A percentile compares a stretch with the other conserved stretches of the same genome.
Evolutionary conservation across 1,140 invertebrate species (phyloP).

Genomic region (Drosophila ercepeae): DNA sequence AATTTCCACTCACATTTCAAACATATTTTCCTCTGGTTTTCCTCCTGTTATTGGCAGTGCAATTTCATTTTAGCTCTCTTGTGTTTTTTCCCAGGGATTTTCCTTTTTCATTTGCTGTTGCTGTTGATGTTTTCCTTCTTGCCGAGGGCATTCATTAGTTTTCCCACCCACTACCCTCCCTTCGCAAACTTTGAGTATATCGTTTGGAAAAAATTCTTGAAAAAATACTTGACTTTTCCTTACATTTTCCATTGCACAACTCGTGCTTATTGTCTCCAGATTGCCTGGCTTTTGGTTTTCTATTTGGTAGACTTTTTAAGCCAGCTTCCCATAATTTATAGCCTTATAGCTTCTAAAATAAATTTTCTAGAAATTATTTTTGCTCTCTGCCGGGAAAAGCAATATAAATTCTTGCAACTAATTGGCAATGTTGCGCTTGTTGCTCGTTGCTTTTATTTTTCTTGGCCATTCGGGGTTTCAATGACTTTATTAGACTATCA

Average conservation of each 20-base stretch:
- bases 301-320: slow-evolving; percentile 30
- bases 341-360: slow-evolving; percentile 72
- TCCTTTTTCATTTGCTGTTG: slow-evolving; percentile 19
- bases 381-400: slow-evolving; percentile 37
- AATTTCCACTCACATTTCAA: slow-evolving; percentile 51
- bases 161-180: background rate
- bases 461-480: slow-evolving; percentile 29
- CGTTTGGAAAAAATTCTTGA: slow-evolving; percentile 27
- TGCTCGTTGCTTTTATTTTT: background rate
- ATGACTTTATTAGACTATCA: slow-evolving; percentile 68
- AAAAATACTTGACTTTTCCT: slow-evolving; percentile 32
- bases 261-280: slow-evolving; percentile 63
- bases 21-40: slow-evolving; percentile 28
- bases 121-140: slow-evolving; percentile 29
- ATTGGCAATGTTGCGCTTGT: slow-evolving; percentile 59
- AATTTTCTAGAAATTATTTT: slow-evolving; percentile 74
- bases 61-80: slow-evolving; percentile 28
- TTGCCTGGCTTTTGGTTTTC: slow-evolving; percentile 30
- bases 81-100: slow-evolving; percentile 5
- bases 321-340: slow-evolving; percentile 63
- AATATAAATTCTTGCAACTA: slow-evolving; percentile 79
- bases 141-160: slow-evolving; percentile 44
- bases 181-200: slow-evolving; percentile 27
- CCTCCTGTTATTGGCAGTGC: slow-evolving; percentile 53
- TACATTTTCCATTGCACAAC: slow-evolving; percentile 64